Base-by-base conservation (phyloP, 2,888 invertebrate genomes). In the Gasteruption jaculator region DNA sequence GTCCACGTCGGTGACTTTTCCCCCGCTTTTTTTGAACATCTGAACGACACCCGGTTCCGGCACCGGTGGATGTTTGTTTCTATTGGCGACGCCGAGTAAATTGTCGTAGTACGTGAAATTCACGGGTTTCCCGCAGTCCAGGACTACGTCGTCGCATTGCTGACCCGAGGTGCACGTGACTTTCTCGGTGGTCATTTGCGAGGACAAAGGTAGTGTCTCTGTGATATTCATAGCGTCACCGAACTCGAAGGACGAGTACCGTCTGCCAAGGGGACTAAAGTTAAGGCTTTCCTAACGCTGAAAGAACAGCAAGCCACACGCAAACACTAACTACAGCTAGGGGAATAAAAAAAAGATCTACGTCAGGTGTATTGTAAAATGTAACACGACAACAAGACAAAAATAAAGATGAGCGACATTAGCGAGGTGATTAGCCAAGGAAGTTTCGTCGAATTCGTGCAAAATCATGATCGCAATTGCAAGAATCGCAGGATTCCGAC, bases 31-130 rank as follows among this genome's bases (percentile, higher is more conserved):
- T 58, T 83, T 80, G 63, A 88, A 88, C 73, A 86, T 82, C 51
- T 85, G 77, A 25, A 85, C 83, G 31, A 86, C 84, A 75, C 80
- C 64, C 1, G 91, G 90, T 72, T 92, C 91, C 43, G 90, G 89
- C 54, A 89, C 84, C 61, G 84, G 80, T 0, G 88, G 87, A 73
- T 91, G 90, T 61, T 83, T 81, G 58, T 86, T 82, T 48, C 91
- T 76, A 60, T 88, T 82, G n/a, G 86, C 82, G 22, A 92, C 85
- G 12, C 91, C 91, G 37, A 87, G 83, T 45, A 91, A 74, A 69
- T 89, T 89, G 70, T 92, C 92, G 71, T 90, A 91, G 67, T 87
- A 87, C 4, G 91, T 91, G 65, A 84, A 86, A 72, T 91, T 91
- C 2, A 87, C 89, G 39, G 87, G 82, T 72, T 86, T 86, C 3